Evolutionary conservation across 2,797 vertebrate genomes (phyloP), one percentile per base, ranked within the genome.

Genomic region (Leuciscus waleckii): DNA sequence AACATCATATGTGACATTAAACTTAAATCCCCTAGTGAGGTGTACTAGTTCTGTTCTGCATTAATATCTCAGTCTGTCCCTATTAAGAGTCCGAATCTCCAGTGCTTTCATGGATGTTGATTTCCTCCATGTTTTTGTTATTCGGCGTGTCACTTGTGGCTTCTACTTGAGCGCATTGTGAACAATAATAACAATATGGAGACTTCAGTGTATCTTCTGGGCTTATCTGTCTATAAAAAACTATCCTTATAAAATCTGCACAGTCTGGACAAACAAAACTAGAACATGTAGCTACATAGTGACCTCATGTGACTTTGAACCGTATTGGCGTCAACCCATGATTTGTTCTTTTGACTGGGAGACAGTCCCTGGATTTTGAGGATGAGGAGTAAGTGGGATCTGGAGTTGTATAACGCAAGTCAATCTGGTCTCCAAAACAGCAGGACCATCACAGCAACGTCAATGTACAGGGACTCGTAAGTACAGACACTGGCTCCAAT

Each of bases 361-460:
- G 41, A 37, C 17, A n/a, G 41, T 39, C 70, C 58, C 65, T 87
- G 71, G 51, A 54, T 69, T 86, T 78, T 77, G 37, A 84, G 65
- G 74, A 80, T 58, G 74, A 68, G 58, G n/a, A 68, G 75, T 79
- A 74, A 35, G 54, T 70, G 70, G 69, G 82, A 77, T 79, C 81
- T 75, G 54, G 65, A 83, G 9, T 78, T 85, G 68, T 83, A 63
- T 86, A 85, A 69, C 65, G 46, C 69, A 63, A 16, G 29, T 82
- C 73, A 63, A 73, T 78, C 69, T 76, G 35, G 88, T 89, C 56
- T 89, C 87, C 87, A 88, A 88, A 88, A 88, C 87, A 89, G 58
- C 43, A 39, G 69, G 68, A 63, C 61, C 83, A 85, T 83, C 87
- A 82, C 83, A 78, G 75, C 80, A 85, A 82, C 79, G 6, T 78